phyloP scores from a whole-genome alignment of 2,888 invertebrate genomes.

The Apotomis capreana region DNA sequence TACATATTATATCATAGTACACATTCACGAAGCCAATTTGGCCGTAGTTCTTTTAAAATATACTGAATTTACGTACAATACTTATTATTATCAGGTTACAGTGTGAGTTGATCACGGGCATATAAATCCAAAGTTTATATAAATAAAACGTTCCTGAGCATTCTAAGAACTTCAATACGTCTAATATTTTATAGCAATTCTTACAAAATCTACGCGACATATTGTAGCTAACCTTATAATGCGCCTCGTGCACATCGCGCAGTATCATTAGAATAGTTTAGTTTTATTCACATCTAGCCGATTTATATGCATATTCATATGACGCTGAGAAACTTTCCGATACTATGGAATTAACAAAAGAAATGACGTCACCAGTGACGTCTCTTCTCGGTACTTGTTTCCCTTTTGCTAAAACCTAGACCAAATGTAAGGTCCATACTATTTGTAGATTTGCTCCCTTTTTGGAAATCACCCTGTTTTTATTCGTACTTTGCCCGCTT shows the following conservation, averaged over 20 bases:
- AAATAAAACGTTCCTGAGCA: constrained; percentile 6
- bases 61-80: neutral
- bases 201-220: constrained; percentile 51
- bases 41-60: too few species aligned
- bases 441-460: too few species aligned
- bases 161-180: constrained; percentile 40
- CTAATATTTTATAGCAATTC: constrained; percentile 51
- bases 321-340: neutral
- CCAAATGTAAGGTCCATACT: too few species aligned
- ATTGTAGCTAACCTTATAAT: constrained; percentile 47
- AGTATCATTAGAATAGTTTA: neutral
- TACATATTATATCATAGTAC: too few species aligned
- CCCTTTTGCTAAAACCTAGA: too few species aligned
- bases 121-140: constrained; percentile 13
- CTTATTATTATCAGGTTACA: neutral
- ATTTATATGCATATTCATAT: neutral
- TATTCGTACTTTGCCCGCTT: too few species aligned
- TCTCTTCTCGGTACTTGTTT: too few species aligned
- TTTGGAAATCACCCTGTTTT: too few species aligned
- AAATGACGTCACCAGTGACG: too few species aligned
- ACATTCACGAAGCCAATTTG: too few species aligned
- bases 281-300: constrained; percentile 11
- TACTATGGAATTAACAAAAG: neutral
- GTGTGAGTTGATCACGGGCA: neutral
- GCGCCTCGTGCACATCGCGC: neutral